Conservation (phyloP, 2,113 vertebrate species). For the Butorides virescens region DNA sequence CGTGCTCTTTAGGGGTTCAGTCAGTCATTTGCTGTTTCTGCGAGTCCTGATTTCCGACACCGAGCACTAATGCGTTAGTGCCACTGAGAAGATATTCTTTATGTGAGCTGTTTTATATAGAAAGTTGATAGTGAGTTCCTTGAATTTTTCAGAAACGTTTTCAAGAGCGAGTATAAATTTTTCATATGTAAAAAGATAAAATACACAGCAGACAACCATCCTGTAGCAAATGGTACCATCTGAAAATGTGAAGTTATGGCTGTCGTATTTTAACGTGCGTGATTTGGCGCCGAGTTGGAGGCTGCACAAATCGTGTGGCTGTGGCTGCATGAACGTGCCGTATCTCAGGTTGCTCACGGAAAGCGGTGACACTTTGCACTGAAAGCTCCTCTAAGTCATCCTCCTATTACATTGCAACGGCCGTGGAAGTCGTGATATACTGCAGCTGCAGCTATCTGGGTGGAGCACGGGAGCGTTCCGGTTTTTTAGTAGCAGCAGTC, state of each 20-base stretch:
- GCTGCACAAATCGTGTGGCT: neutral
- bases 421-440: neutral
- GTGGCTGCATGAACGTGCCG: accelerated
- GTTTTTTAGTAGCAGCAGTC: neutral
- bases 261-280: neutral
- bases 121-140: neutral
- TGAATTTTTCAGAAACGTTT: constrained; percentile 29
- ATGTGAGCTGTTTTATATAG: neutral
- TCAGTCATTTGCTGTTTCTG: neutral
- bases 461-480: neutral
- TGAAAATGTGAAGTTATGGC: neutral
- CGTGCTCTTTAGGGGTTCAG: neutral
- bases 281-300: neutral
- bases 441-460: neutral
- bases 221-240: neutral
- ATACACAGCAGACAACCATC: neutral
- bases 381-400: neutral
- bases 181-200: constrained; percentile 23
- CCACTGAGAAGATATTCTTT: neutral
- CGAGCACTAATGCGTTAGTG: neutral
- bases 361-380: neutral
- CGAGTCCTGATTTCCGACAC: neutral
- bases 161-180: neutral
- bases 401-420: neutral
- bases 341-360: neutral